Percentiles rank a stretch among this genome's conserved stretches.
phyloP scores from a whole-genome alignment of 64 coral and sea anemone species.

The Montipora sp. region DNA sequence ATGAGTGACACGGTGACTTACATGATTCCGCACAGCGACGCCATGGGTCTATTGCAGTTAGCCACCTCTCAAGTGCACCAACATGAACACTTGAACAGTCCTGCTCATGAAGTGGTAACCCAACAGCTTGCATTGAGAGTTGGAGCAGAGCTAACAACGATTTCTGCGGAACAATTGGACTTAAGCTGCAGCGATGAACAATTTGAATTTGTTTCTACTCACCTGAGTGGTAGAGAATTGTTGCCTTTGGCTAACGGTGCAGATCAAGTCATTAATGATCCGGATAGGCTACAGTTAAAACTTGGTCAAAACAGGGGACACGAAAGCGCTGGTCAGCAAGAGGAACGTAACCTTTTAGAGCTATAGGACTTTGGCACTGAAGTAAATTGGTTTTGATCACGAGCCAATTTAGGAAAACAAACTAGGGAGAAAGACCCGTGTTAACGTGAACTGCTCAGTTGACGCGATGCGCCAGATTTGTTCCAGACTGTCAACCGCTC shows the following conservation, averaged over 20 bases:
- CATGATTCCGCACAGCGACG: neutral
- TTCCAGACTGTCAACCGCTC: too few relatives aligned
- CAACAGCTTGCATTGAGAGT: neutral
- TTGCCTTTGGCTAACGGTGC: neutral
- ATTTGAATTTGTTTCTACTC: slow-evolving; percentile 1
- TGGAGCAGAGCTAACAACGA: slow-evolving; percentile 20
- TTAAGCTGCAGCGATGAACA: slow-evolving; percentile 25
- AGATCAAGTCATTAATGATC: neutral
- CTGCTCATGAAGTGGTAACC: neutral
- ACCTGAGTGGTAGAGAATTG: slow-evolving; percentile 4
- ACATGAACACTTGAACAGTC: neutral
- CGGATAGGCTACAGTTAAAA: neutral
- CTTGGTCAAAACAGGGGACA: slow-evolving; percentile 8
- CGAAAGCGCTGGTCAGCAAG: neutral
- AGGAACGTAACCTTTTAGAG: neutral
- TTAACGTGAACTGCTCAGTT: too few relatives aligned
- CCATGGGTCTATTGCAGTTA: neutral
- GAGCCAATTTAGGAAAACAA: too few relatives aligned
- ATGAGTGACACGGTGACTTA: neutral
- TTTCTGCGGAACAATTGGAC: neutral
- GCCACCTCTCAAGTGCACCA: neutral
- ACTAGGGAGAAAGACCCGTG: too few relatives aligned
- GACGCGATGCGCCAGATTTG: too few relatives aligned
- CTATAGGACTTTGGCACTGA: neutral
- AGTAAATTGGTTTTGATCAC: too few relatives aligned